Percentiles rank a stretch among this genome's conserved stretches.
Evolutionary conservation across 1,140 invertebrate genomes (phyloP).

Genomic region (Drosophila funebris): DNA sequence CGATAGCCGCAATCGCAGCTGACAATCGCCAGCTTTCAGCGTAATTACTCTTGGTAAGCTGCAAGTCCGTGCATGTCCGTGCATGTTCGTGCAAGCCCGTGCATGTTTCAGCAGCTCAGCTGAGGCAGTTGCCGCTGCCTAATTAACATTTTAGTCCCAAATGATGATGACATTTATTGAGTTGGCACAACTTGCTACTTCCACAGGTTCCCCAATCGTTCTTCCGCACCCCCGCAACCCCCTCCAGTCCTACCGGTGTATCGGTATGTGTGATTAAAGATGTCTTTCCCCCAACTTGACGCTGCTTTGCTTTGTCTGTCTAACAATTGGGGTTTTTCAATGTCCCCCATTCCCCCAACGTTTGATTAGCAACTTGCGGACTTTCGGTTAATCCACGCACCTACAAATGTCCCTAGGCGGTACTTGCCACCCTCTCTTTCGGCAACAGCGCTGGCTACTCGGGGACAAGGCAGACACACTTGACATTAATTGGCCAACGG

Average conservation of each 20-base stretch:
- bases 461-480: constrained; percentile 31
- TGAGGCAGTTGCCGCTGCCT: constrained; percentile 5
- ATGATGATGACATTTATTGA: constrained; percentile 51
- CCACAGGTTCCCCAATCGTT: not conserved
- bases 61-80: not conserved
- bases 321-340: constrained; percentile 60
- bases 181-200: constrained; percentile 34
- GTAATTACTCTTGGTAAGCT: constrained; percentile 49
- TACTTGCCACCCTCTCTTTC: not conserved
- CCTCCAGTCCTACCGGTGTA: not conserved
- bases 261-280: constrained; percentile 29
- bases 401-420: constrained; percentile 40
- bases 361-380: constrained; percentile 66
- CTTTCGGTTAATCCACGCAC: constrained; percentile 45
- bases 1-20: constrained; percentile 43
- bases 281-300: not conserved
- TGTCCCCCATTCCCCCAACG: constrained; percentile 11
- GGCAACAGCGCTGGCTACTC: not conserved
- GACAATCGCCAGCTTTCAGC: constrained; percentile 38
- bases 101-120: not conserved
- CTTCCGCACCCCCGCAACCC: not conserved
- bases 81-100: constrained; percentile 3
- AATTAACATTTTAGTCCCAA: constrained; percentile 35
- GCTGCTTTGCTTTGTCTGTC: constrained; percentile 24
- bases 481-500: constrained; percentile 79